Evolutionary conservation across 2,888 invertebrate species (phyloP), one percentile per base, ranked within the genome.

Genomic region (Prionchulus punctatus): DNA sequence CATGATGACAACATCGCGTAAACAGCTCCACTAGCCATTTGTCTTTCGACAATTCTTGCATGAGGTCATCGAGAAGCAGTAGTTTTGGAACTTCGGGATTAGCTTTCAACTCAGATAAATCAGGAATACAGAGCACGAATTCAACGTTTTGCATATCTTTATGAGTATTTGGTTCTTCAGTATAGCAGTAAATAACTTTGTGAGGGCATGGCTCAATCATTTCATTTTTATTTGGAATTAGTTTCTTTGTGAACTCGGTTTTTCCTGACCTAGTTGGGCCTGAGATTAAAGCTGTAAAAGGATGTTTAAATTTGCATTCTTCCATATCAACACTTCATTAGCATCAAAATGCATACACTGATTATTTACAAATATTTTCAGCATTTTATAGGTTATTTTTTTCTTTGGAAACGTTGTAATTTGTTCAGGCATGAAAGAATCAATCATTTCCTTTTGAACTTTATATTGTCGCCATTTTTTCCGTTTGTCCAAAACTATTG

Each of bases 181-280:
- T 50, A 25, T 26, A 50, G 26, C n/a, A n/a, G n/a, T n/a, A n/a
- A n/a, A n/a, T 4, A 26, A 50, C 25, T 3, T 25, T 25, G 7
- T 36, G 36, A 36, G 36, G 36, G 18, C 4, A 7, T 4, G 18
- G 50, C 12, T 26, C 25, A 7, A 50, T 50, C 28, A 50, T 3
- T 7, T 50, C 12, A 15, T 50, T 28, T 27, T 15, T 25, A 28
- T 26, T 23, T 26, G 3, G 4, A 4, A 50, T 7, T 26, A 50
- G n/a, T 12, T 50, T 50, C 4, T 18, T 23, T n/a, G 27, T 28
- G 27, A 50, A 50, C 2, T 25, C 27, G 18, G 50, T 50, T 26
- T 50, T 50, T 25, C 50, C 50, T 7, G 50, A 25, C 26, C 27
- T 50, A 7, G 50, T 50, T 4, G 50, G 50, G 4, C 21, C 50